Evolutionary conservation across 2,888 invertebrate species (phyloP).

Genomic region (Lobophora halterata): DNA sequence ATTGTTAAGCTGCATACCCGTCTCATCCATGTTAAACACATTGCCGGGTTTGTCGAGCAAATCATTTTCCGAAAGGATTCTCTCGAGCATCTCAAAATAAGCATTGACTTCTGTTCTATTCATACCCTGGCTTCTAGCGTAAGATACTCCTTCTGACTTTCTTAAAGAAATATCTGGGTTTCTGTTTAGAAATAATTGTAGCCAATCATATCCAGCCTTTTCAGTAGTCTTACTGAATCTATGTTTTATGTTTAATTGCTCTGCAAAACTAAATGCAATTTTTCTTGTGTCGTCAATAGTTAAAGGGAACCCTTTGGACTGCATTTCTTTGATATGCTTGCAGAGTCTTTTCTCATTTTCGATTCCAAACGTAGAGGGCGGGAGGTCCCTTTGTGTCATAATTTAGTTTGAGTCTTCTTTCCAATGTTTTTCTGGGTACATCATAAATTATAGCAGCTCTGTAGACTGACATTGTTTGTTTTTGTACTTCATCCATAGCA

Average conservation of each 20-base stretch:
- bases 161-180: slow-evolving; percentile 12
- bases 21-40: slow-evolving; percentile 30
- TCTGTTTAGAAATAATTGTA: slow-evolving; percentile 11
- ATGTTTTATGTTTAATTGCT: slow-evolving; percentile 23
- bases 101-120: slow-evolving; percentile 17
- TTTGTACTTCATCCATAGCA: no score
- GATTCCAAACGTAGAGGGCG: no score
- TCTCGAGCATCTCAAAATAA: slow-evolving; percentile 21
- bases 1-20: slow-evolving; percentile 28
- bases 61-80: slow-evolving; percentile 17
- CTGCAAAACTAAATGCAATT: no score
- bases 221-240: slow-evolving; percentile 17
- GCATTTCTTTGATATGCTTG: no score
- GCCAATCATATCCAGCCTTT: slow-evolving; percentile 19
- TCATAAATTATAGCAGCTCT: no score
- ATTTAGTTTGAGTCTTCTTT: no score
- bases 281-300: no score
- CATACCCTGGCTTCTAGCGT: slow-evolving; percentile 14
- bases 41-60: slow-evolving; percentile 16
- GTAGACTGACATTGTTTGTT: no score
- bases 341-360: no score
- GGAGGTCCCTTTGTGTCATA: no score
- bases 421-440: no score
- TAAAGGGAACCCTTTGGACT: no score
- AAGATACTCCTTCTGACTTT: slow-evolving; percentile 24